phyloP scores from a whole-genome alignment of 2,797 vertebrate genomes.

The Leptodactylus fallax region DNA sequence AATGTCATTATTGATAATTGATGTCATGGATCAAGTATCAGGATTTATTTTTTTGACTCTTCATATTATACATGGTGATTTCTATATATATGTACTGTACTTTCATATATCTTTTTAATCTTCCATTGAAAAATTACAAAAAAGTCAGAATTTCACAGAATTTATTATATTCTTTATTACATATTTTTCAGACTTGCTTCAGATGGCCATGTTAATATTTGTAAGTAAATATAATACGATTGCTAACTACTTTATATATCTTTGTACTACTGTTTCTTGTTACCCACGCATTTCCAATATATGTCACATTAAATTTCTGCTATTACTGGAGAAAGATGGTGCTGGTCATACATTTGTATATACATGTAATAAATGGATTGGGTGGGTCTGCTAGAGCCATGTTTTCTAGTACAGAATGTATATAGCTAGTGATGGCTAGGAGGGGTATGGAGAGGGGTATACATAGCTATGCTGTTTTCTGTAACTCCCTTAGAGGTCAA shows the following conservation, averaged over 20 bases:
- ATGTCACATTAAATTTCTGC: not conserved
- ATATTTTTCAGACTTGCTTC: constrained; percentile 31
- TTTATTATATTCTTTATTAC: not conserved
- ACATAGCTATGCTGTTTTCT: too few relatives aligned
- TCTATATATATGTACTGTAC: too few relatives aligned
- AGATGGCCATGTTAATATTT: constrained; percentile 41
- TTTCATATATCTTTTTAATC: too few relatives aligned
- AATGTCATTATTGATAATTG: too few relatives aligned
- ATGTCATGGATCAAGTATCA: too few relatives aligned
- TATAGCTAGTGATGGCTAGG: too few relatives aligned
- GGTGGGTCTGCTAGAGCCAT: not conserved
- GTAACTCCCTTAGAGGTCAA: too few relatives aligned
- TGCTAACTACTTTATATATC: not conserved
- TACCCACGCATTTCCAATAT: too few relatives aligned
- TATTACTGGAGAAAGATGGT: not conserved
- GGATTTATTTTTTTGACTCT: too few relatives aligned
- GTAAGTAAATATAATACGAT: constrained; percentile 17
- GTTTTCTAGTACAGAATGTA: too few relatives aligned
- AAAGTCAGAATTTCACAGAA: not conserved
- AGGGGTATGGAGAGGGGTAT: too few relatives aligned
- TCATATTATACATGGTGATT: not conserved
- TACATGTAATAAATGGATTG: not conserved
- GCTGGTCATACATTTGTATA: not conserved
- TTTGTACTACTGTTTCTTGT: not conserved
- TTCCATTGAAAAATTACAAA: too few relatives aligned